A percentile compares a stretch with the other conserved stretches of the same genome.
phyloP scores from a whole-genome alignment of 2,113 vertebrate genomes.

The Ailurus styani region DNA sequence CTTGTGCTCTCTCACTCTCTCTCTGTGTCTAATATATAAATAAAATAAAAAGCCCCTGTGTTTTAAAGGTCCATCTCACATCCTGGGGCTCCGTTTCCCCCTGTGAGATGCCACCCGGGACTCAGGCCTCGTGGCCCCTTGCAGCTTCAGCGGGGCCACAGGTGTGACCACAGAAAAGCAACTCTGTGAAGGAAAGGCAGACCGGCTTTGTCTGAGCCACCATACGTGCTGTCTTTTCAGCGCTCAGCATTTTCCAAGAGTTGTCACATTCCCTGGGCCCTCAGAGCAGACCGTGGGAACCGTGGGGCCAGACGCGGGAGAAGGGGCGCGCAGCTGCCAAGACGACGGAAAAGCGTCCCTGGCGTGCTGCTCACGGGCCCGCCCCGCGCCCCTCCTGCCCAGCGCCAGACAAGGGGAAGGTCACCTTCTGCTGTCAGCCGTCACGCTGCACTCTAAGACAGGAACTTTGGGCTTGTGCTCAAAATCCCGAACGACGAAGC shows the following conservation, averaged over 20 bases:
- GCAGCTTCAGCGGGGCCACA: not conserved
- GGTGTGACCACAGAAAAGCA: not conserved
- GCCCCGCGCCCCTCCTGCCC: not conserved
- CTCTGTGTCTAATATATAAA: not conserved
- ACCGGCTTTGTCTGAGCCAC: not conserved
- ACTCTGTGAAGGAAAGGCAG: not conserved
- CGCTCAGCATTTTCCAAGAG: not conserved
- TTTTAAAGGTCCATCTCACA: not conserved
- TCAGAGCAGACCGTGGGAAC: not conserved
- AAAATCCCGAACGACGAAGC: slow-evolving; percentile 73
- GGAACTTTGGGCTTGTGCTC: slow-evolving; percentile 72
- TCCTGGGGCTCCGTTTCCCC: not conserved
- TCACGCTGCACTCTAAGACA: slow-evolving; percentile 80
- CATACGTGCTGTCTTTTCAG: not conserved
- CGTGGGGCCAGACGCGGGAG: not conserved
- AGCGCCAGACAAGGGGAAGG: not conserved
- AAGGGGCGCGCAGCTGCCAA: not conserved
- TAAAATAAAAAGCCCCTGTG: not conserved
- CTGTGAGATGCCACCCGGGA: not conserved
- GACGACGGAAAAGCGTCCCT: not conserved
- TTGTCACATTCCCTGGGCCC: not conserved
- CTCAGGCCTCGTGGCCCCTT: not conserved
- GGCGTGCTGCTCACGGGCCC: not conserved
- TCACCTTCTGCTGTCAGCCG: slow-evolving; percentile 84
- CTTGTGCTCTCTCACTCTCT: not conserved